Evolutionary conservation across 1,140 invertebrate genomes (phyloP), one percentile per base, ranked within the genome.

Genomic region (Camponotus floridanus): DNA sequence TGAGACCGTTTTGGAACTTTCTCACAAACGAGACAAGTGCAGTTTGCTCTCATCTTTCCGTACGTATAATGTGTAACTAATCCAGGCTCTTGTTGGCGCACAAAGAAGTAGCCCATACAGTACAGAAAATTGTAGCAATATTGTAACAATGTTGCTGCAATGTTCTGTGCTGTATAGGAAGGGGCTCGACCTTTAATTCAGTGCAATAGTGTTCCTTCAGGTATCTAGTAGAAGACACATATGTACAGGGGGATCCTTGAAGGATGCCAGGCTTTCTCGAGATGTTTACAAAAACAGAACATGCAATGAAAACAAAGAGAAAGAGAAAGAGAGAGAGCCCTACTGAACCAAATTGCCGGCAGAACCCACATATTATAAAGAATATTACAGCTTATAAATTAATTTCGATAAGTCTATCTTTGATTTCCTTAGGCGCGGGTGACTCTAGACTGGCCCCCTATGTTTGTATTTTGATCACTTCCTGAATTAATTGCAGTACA

Each of bases 391-490:
- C 90, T 94, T 93, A 64, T 26, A 92, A 91, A 93, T 93, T 93
- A 93, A 91, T 21, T 92, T 91, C 91, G 90, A 91, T 92, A 94
- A 93, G 91, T 94, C 93, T 94, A 94, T 94, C 88, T 95, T 95
- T 95, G 94, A 95, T 95, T 95, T 93, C 87, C 59, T 95, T 94
- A 94, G 94, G 94, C 94, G 94, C 86, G 92, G 94, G 93, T 90
- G 91, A 93, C 92, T 87, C 91, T 84, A 85, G 68, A 91, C 87
- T 90, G 87, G 89, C 90, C 86, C 90, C 87, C 90, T 88, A 90
- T 88, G 70, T 90, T 86, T 91, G 85, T 90, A 87, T 90, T 87
- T 90, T 90, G 88, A 90, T 90, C 87, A 86, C 57, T 85, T 90
- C 88, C 76, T 90, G 88, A 87, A 89, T 87, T 57, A 85, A 78